Evolutionary conservation across 1,140 invertebrate genomes (phyloP).

Genomic region (Bicyclus anynana): DNA sequence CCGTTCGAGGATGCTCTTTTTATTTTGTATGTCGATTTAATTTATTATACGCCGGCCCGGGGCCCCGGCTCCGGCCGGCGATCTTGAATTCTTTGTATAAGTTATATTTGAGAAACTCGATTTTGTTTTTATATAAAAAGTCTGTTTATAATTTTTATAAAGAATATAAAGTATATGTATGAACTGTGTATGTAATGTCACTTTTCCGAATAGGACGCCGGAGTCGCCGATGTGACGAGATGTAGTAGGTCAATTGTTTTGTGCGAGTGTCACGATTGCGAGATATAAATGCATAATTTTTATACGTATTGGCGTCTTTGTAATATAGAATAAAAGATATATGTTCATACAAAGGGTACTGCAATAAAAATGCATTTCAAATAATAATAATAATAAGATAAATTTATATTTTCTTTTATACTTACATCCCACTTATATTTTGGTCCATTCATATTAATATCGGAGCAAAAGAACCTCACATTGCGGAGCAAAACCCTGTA

Average conservation of each 20-base stretch:
- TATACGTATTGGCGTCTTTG: slow-evolving; percentile 51
- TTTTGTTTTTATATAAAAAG: slow-evolving; percentile 65
- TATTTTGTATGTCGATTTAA: slow-evolving; percentile 28
- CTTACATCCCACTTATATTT: slow-evolving; percentile 33
- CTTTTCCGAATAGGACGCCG: slow-evolving; percentile 27
- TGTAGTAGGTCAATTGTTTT: slow-evolving; percentile 43
- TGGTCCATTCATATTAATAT: slow-evolving; percentile 8
- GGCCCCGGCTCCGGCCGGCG: slow-evolving; percentile 13
- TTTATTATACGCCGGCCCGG: slow-evolving; percentile 17
- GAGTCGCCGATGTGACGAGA: slow-evolving; percentile 23
- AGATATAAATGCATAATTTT: slow-evolving; percentile 55
- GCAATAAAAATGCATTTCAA: slow-evolving; percentile 64
- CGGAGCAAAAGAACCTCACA: background rate
- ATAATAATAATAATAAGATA: slow-evolving; percentile 49
- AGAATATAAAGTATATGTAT: slow-evolving; percentile 74
- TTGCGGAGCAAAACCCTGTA: background rate
- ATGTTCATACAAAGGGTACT: slow-evolving; percentile 58
- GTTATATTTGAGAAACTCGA: slow-evolving; percentile 63
- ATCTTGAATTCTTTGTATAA: slow-evolving; percentile 51
- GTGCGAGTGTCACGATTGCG: slow-evolving; percentile 39
- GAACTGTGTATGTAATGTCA: slow-evolving; percentile 49
- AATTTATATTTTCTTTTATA: slow-evolving; percentile 50
- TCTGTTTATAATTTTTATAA: slow-evolving; percentile 75
- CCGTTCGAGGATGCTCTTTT: slow-evolving; percentile 16
- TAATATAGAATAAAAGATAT: slow-evolving; percentile 57